Evolutionary conservation across 2,797 vertebrate genomes (phyloP), one percentile per base, ranked within the genome.

Genomic region (Huso huso): DNA sequence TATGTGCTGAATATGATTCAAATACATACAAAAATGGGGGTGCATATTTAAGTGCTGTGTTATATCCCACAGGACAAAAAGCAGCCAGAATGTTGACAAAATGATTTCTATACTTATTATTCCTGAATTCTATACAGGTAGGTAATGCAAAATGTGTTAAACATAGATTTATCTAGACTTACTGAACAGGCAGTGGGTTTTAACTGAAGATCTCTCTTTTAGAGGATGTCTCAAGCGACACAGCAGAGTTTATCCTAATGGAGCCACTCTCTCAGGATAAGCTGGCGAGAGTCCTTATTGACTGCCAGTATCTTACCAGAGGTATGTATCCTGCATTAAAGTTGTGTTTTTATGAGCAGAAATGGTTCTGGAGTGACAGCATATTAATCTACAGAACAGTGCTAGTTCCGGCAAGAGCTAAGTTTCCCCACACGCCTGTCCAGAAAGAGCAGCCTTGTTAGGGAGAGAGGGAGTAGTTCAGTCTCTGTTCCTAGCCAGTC

Each of bases 181-280:
- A 12, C 12, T 2, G 10, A 37, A n/a, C 48, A 51, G 61, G 59
- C n/a, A 11, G 2, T 12, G 23, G 53, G 49, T 49, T 70, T 49
- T 66, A 50, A 11, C 12, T 49, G 8, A 12, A 11, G 51, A 10
- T 65, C 15, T 72, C 10, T 61, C 68, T 52, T 63, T 76, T 68
- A 76, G 72, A 65, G 70, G 77, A 74, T 67, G 0, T 82, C 77
- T 73, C 79, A 82, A 73, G 67, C 11, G 61, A 69, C 0, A 67
- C 69, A 70, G 71, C 70, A 18, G 81, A 83, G 53, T 68, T 83
- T 62, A 73, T 75, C 61, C 60, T 83, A 71, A 76, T 10, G 12
- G 78, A 82, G 69, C 77, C 79, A 11, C n/a, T 82, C 23, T 83
- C 80, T 8, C 3, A 63, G 10, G 77, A 78, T 48, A 82, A 80